Evolutionary conservation across 64 coral and sea anemone genomes (phyloP), one percentile per base, ranked within the genome.

Genomic region (Montipora cactus): DNA sequence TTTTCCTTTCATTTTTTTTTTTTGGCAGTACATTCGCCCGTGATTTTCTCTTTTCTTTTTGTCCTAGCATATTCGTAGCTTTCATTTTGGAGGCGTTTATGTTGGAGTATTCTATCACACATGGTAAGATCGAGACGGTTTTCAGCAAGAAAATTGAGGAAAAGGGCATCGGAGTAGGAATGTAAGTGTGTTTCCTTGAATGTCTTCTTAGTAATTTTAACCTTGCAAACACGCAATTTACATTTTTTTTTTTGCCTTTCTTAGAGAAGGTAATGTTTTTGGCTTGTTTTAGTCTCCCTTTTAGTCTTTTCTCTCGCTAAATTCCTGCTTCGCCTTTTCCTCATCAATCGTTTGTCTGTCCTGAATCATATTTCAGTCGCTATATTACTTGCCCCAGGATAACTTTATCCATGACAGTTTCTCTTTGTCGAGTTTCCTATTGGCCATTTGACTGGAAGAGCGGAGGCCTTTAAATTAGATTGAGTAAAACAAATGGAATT

Each of bases 11-110:
- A 37, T 37, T 37, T 37, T 37, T 28, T 28, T 28, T 37, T 37
- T 37, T 37, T 2, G 1, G 37, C 37, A 37, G 37, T 37, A 37
- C 37, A 37, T 37, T 37, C 37, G 37, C 37, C 37, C 37, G 12
- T 5, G 23, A 58, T 86, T 62, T 28, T 46, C 22, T 73, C 2
- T 4, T 77, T 69, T 69, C 1, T 55, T 53, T 25, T 72, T 23
- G 11, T 90, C 75, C 49, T 79, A 99, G 94, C 49, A 96, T 96
- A 25, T 99, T 99, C 25, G 98, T 96, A 28, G 98, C 92, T 19
- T 99, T 99, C 79, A 96, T 99, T 73, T 88, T 99, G 18, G 94
- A 96, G 66, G 98, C 95, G 12, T 99, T 99, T 22, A 96, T 96
- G 94, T 47, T 99, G 78, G 95, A 98, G 64, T 98, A 98, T 67